Percentiles rank a stretch among this genome's conserved stretches.
Evolutionary conservation across 2,797 vertebrate genomes (phyloP).

Genomic region (Threskiornis aethiopicus): DNA sequence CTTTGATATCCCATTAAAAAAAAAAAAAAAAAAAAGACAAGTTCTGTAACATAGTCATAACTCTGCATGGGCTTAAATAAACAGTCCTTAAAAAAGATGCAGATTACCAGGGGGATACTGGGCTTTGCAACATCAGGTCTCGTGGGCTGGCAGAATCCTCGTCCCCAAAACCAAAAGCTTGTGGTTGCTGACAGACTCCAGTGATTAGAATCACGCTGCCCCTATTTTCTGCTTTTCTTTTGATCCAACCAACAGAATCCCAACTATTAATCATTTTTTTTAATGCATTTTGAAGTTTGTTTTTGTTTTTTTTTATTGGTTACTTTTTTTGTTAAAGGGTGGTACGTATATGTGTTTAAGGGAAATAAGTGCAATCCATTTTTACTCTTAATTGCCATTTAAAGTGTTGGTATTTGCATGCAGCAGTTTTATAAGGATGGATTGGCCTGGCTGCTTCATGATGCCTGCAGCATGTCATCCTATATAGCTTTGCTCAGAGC

Average conservation of each 20-base stretch:
- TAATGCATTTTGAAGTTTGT: background rate
- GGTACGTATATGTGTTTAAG: background rate
- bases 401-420: constrained; percentile 69
- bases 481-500: constrained; percentile 24
- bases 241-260: background rate
- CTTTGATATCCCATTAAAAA: background rate
- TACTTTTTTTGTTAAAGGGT: background rate
- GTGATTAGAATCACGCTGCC: background rate
- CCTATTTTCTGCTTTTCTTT: background rate
- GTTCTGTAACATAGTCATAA: background rate
- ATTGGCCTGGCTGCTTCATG: background rate
- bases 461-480: constrained; percentile 10
- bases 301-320: constrained; percentile 17
- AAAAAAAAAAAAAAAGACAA: background rate
- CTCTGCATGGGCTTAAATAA: background rate
- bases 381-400: constrained; percentile 55
- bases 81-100: background rate
- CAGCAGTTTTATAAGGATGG: constrained; percentile 13
- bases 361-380: constrained; percentile 58
- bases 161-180: background rate
- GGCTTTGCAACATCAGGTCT: background rate
- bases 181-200: background rate
- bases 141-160: background rate
- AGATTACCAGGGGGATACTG: background rate
- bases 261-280: background rate